Conservation (phyloP, 2,797 vertebrate genomes). For the Alca torda region DNA sequence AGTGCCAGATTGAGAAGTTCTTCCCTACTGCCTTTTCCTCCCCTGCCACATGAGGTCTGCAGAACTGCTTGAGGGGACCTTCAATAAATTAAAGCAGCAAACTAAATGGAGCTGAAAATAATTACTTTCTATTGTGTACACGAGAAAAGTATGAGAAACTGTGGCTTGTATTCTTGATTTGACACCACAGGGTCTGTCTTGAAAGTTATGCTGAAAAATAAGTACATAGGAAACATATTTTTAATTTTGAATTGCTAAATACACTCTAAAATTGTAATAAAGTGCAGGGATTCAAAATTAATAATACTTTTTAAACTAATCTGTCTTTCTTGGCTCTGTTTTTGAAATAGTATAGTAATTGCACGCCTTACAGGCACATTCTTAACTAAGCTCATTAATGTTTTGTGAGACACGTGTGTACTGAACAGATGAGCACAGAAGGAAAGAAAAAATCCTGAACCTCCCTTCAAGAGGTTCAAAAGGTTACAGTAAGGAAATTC, state of each 20-base stretch:
- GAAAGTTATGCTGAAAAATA: neutral
- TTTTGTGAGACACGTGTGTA: neutral
- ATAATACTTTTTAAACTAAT: neutral
- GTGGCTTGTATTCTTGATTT: neutral
- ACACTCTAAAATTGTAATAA: neutral
- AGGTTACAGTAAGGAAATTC: neutral
- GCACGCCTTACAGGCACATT: neutral
- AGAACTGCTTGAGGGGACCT: neutral
- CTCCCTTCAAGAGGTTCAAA: neutral
- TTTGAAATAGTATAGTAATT: neutral
- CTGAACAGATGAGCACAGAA: neutral
- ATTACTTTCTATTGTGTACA: neutral
- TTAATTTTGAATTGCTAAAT: neutral
- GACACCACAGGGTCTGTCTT: neutral
- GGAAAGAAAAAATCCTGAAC: neutral
- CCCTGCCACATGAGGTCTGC: neutral
- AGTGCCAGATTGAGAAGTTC: neutral
- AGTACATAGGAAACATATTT: neutral
- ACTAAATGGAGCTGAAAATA: neutral
- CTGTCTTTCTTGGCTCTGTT: neutral
- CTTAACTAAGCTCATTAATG: neutral
- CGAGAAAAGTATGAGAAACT: neutral
- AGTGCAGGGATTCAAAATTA: neutral
- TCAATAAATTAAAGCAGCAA: neutral
- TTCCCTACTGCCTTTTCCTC: neutral